Evolutionary conservation across 1,140 invertebrate genomes (phyloP), one percentile per base, ranked within the genome.

Genomic region (Trichomalopsis sarcophagae): DNA sequence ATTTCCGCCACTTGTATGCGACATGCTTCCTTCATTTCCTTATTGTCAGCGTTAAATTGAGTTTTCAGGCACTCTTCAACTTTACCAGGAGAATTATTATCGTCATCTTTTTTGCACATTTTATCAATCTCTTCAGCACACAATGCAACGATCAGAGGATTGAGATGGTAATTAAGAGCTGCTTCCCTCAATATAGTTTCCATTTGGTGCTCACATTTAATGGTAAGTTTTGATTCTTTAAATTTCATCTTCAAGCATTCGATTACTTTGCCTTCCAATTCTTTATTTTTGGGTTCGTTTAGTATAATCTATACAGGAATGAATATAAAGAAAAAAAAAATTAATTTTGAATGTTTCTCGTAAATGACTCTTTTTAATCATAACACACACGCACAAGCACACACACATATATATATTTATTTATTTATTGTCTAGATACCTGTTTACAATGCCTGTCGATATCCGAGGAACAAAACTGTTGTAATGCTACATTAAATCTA

Each of bases 11-110:
- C 95, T 94, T 98, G 97, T 84, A 96, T 90, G 80, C 94, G 92
- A 91, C 97, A 98, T 87, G 96, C 95, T 21, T 95, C 94, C 84
- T 95, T 96, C 88, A 95, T 95, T 17, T 96, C 92, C 95, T 94
- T 89, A 95, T 96, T 89, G 94, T 94, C 82, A 95, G 92, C 85
- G 97, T 95, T 87, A 95, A 96, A 90, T 95, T 95, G 87, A 0
- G 87, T 87, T 92, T 98, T 98, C 14, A 99, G 93, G 93, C 98
- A 99, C 93, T 99, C 98, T 91, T 98, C 97, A 0, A 97, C 95
- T 94, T 91, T 87, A n/a, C 90, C 91, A 10, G 91, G 91, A 14
- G 81, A 44, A 80, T 92, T 90, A 62, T 90, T 91, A 47, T 92
- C 93, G 17, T 94, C 93, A n/a, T 94, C 93, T 10, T 90, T 87